Percentiles rank a stretch among this genome's conserved stretches.
Conservation (phyloP, 2,888 invertebrate genomes). For the Mactromeris polynyma region DNA sequence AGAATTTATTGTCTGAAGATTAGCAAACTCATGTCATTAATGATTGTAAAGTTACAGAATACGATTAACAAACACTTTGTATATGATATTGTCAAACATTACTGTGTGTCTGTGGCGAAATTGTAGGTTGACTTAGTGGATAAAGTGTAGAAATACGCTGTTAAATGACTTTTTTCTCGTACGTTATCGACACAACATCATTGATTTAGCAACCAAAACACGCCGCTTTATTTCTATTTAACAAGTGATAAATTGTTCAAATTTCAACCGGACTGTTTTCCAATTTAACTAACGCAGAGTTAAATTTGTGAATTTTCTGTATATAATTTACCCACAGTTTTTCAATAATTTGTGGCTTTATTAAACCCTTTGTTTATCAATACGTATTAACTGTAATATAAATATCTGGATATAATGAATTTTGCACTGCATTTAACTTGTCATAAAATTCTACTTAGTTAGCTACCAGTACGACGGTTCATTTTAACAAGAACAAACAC, state of each 20-base stretch:
- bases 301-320: constrained; percentile 24
- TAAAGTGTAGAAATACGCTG: background rate
- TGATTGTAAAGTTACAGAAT: background rate
- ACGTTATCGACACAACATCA: background rate
- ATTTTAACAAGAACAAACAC: background rate
- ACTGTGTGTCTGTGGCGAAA: background rate
- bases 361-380: constrained; percentile 37
- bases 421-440: background rate
- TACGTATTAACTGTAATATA: background rate
- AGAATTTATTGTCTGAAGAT: background rate
- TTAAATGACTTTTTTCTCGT: constrained; percentile 8
- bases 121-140: background rate
- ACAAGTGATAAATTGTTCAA: constrained; percentile 44
- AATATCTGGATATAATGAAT: background rate
- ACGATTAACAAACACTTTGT: background rate
- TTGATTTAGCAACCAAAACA: constrained; percentile 45
- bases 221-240: constrained; percentile 38
- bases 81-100: background rate
- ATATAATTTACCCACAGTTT: constrained; percentile 4
- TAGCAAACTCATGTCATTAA: background rate
- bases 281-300: background rate
- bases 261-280: constrained; percentile 15
- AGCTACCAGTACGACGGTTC: background rate
- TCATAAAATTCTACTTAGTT: background rate
- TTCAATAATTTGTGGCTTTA: constrained; percentile 22